phyloP scores from a whole-genome alignment of 2,113 vertebrate species.

The Phalacrocorax carbo region DNA sequence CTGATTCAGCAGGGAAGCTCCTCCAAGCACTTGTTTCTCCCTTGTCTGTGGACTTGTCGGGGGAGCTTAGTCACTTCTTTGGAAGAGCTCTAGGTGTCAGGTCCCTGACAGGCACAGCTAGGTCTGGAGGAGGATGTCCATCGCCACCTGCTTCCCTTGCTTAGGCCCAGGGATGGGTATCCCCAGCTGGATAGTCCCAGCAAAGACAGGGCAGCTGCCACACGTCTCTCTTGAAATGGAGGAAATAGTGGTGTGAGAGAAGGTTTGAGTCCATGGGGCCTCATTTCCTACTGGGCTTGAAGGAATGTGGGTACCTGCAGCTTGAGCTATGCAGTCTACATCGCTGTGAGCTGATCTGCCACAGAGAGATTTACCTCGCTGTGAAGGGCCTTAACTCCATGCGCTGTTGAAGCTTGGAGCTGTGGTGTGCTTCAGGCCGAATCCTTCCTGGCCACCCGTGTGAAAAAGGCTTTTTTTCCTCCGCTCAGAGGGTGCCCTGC shows the following conservation, averaged over 20 bases:
- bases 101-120: background rate
- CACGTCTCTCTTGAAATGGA: background rate
- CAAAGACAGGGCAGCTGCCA: background rate
- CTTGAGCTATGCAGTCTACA: background rate
- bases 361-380: accelerated
- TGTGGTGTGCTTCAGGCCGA: background rate
- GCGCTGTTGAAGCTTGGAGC: background rate
- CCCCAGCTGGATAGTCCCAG: background rate
- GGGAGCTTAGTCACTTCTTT: background rate
- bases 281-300: background rate
- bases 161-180: background rate
- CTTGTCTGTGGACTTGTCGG: accelerated
- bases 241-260: background rate
- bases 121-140: background rate
- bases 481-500: background rate
- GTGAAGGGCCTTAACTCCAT: background rate
- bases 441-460: background rate
- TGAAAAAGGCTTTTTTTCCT: background rate
- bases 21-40: background rate
- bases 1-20: background rate
- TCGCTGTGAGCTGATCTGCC: background rate
- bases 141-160: background rate
- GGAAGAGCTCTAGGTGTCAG: background rate
- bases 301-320: background rate
- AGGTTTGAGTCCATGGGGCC: background rate